These are phyloP conservation scores for Morelia viridis DNA, from an alignment of 2,797 vertebrate genomes.

Conservation along the genomic window DNA sequence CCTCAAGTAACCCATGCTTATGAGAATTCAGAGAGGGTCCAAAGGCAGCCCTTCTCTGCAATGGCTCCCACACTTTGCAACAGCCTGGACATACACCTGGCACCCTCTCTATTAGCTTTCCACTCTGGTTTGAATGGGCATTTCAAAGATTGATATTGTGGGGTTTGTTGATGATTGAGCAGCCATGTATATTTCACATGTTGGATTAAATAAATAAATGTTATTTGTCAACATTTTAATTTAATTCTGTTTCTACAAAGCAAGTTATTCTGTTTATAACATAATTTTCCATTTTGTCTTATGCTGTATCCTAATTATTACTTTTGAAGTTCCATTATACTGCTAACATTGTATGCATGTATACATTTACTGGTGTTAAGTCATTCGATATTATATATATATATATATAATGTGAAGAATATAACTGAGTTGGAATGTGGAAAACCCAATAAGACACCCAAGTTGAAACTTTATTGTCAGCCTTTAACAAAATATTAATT, in stretches of 20 bases:
- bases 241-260: not conserved
- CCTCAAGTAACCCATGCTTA: not conserved
- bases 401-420: not conserved
- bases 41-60: not conserved
- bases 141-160: not conserved
- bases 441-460: not conserved
- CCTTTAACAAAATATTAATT: not conserved
- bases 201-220: not conserved
- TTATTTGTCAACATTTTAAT: not conserved
- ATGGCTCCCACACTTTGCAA: not conserved
- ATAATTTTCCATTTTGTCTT: not conserved
- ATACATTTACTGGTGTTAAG: no score
- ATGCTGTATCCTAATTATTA: not conserved
- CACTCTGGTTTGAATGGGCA: not conserved
- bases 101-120: not conserved
- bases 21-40: not conserved
- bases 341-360: not conserved
- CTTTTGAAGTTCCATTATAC: not conserved
- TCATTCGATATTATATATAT: no score
- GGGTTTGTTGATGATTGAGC: not conserved
- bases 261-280: not conserved
- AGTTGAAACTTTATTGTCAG: not conserved
- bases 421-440: not conserved
- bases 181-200: not conserved
- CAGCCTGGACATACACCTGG: not conserved